A percentile compares a stretch with the other conserved stretches of the same genome.
These are phyloP conservation scores for Drymodes brunneopygia DNA, from an alignment of 2,113 vertebrate species.

Conservation along the genomic window DNA sequence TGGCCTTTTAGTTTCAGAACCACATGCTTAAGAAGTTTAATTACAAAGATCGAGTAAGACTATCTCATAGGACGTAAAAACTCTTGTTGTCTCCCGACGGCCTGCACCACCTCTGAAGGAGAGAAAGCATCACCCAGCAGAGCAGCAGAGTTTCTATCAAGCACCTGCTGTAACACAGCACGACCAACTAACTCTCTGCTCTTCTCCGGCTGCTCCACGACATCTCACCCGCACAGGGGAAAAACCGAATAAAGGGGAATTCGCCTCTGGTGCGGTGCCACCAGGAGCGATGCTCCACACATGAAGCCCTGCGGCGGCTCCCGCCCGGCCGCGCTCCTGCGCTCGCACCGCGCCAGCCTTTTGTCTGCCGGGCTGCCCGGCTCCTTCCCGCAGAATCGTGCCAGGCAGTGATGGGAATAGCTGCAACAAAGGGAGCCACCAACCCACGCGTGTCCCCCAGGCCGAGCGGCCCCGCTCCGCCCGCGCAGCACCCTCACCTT, in stretches of 20 bases:
- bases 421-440: slow-evolving; percentile 2
- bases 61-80: not conserved
- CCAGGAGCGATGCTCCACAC: not conserved
- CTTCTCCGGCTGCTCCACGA: not conserved
- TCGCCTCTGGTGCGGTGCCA: accelerated
- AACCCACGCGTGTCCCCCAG: not conserved
- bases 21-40: not conserved
- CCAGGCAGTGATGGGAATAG: not conserved
- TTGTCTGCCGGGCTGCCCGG: not conserved
- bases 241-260: accelerated
- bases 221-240: not conserved
- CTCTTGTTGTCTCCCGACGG: accelerated
- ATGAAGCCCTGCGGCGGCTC: accelerated
- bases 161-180: not conserved
- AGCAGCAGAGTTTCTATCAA: not conserved
- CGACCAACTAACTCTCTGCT: accelerated
- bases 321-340: not conserved
- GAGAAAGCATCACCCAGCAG: not conserved
- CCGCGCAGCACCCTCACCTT: slow-evolving; percentile 68
- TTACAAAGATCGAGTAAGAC: not conserved
- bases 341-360: not conserved
- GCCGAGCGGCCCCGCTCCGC: not conserved
- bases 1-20: not conserved
- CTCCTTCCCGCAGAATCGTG: not conserved
- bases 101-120: accelerated